Conservation (phyloP, 2,888 invertebrate genomes). For the Tenodera sinensis region DNA sequence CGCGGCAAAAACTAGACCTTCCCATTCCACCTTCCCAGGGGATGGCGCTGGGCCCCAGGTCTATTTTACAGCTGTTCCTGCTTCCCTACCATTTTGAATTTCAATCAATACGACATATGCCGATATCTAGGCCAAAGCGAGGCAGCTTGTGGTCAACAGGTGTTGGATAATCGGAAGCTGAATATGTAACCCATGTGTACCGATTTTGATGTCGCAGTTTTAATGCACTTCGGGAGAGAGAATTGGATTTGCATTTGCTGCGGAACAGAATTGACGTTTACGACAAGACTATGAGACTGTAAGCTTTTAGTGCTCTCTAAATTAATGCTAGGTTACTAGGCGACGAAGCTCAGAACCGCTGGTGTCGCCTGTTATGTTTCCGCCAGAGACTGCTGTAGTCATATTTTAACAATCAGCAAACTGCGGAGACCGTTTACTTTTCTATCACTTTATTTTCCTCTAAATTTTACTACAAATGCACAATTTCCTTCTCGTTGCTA, state of each 20-base stretch:
- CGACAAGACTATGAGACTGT: too few species aligned
- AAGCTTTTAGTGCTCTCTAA: too few species aligned
- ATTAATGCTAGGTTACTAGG: too few species aligned
- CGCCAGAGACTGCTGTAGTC: too few species aligned
- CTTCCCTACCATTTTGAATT: neutral
- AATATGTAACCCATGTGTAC: neutral
- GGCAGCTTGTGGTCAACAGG: neutral
- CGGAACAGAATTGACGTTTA: neutral
- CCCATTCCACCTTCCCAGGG: neutral
- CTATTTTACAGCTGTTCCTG: neutral
- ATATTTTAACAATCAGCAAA: too few species aligned
- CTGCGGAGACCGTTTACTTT: too few species aligned
- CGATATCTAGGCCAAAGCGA: neutral
- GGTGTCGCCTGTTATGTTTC: too few species aligned
- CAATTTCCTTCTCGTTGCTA: too few species aligned
- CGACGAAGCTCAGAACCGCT: too few species aligned
- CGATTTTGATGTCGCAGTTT: neutral
- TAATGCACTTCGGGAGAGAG: neutral
- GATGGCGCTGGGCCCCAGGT: neutral
- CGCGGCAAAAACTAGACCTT: neutral
- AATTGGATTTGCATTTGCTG: neutral
- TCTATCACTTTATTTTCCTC: too few species aligned
- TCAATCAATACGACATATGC: neutral
- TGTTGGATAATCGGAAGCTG: neutral
- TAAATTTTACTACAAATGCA: too few species aligned